These are phyloP conservation scores for Hemichromis elongatus DNA, from an alignment of 2,113 vertebrate genomes.

Conservation along the genomic window DNA sequence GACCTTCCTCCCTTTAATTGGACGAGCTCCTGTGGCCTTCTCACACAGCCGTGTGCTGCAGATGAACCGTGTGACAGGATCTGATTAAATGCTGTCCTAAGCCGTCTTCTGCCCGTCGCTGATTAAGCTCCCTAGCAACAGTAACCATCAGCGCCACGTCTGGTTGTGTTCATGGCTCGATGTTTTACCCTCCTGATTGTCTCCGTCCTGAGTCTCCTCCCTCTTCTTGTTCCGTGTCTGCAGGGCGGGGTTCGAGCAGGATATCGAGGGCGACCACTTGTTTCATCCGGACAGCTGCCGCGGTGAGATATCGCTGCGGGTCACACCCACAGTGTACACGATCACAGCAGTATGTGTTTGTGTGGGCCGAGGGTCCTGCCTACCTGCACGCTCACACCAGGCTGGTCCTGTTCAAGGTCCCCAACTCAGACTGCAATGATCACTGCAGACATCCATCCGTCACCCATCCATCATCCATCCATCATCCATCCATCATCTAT, in stretches of 20 bases:
- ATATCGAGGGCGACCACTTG: conserved; percentile 48
- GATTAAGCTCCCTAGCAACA: neutral
- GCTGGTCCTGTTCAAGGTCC: neutral
- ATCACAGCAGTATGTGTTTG: neutral
- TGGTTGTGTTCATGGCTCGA: neutral
- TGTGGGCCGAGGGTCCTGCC: neutral
- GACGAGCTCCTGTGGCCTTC: neutral
- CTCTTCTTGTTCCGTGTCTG: neutral
- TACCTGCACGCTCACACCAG: neutral
- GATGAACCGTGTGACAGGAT: neutral
- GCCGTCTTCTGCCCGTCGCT: neutral
- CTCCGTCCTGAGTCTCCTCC: neutral
- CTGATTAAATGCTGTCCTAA: neutral
- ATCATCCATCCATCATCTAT: rapidly evolving
- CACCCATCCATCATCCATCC: neutral
- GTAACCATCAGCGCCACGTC: neutral
- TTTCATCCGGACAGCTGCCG: conserved; percentile 21
- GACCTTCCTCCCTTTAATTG: neutral
- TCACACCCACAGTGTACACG: neutral
- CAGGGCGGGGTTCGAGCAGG: conserved; percentile 64
- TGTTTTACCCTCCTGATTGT: neutral
- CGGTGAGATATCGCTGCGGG: conserved; percentile 26
- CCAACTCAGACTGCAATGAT: neutral
- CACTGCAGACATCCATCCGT: neutral
- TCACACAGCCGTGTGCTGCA: neutral